phyloP scores from a whole-genome alignment of 2,888 invertebrate genomes.

The Emmelina monodactyla region DNA sequence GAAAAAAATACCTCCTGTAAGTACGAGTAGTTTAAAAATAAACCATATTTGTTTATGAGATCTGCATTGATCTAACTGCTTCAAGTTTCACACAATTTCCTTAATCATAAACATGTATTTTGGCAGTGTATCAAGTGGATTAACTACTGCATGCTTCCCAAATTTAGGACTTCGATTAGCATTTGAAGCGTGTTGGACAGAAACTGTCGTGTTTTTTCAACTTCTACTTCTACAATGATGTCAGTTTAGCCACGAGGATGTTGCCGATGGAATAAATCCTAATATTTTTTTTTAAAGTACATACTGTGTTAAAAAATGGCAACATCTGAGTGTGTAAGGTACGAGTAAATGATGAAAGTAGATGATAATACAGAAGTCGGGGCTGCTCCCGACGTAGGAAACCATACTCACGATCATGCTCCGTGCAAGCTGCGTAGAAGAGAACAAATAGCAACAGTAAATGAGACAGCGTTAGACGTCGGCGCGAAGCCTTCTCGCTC shows the following conservation, averaged over 20 bases:
- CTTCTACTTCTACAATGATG: background rate
- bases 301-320: slow-evolving; percentile 16
- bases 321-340: slow-evolving; percentile 29
- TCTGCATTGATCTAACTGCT: no score
- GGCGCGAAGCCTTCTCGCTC: slow-evolving; percentile 30
- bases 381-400: slow-evolving; percentile 18
- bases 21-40: no score
- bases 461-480: slow-evolving; percentile 56
- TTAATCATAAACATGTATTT: no score
- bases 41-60: no score
- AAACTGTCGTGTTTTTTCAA: slow-evolving; percentile 22
- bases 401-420: slow-evolving; percentile 88
- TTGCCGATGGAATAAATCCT: slow-evolving; percentile 30
- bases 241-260: slow-evolving; percentile 44
- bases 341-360: slow-evolving; percentile 1
- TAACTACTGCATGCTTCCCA: slow-evolving; percentile 23
- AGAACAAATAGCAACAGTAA: slow-evolving; percentile 72
- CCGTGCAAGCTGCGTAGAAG: slow-evolving; percentile 83
- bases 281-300: slow-evolving; percentile 6
- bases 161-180: slow-evolving; percentile 22
- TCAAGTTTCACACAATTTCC: no score
- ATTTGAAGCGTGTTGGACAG: slow-evolving; percentile 31
- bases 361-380: slow-evolving; percentile 16
- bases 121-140: no score
- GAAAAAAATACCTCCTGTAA: no score